Evolutionary conservation across 2,797 vertebrate genomes (phyloP), one percentile per base, ranked within the genome.

Genomic region (Propithecus perrieri): DNA sequence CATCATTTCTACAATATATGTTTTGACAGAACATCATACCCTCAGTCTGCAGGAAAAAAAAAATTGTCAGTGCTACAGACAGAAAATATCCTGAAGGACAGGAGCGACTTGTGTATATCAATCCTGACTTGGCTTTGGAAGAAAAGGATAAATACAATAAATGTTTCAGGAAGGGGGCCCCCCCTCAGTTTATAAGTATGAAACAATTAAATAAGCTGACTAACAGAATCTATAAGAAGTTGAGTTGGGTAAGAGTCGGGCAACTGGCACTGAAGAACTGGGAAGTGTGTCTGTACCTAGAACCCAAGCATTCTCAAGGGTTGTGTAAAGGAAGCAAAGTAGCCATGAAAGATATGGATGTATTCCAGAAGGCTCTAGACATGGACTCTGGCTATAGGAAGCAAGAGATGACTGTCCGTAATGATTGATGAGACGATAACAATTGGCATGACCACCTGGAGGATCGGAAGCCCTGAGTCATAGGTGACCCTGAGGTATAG

Each of bases 101-200:
- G 97, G 99, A 99, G 94, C 99, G 99, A 81, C 43, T 98, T 59
- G 98, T 99, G 0, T 99, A 99, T 91, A 99, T 99, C 61, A 99
- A 99, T 98, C 99, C 99, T 4, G 98, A 99, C 1, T 81, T 99
- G 67, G 99, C 99, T 26, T 97, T 99, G 95, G 99, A 99, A 95
- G 99, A 99, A 98, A 99, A 99, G 97, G 99, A 89, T 98, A 99
- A 98, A 93, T 99, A 99, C 88, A 99, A 99, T 1, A 99, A 99
- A 13, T 99, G 98, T 94, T 99, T 98, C 99, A 99, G 97, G 99
- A 99, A 98, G 99, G 99, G 86, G 99, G 99, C 93, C 99, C 99
- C 81, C 99, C 18, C 99, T 1, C 85, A 99, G 95, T 99, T 99
- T 65, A 99, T 99, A 99, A 99, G 98, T 99, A 99, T 98, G 99